Conservation (phyloP, 2,797 vertebrate genomes). For the Astyanax mexicanus region DNA sequence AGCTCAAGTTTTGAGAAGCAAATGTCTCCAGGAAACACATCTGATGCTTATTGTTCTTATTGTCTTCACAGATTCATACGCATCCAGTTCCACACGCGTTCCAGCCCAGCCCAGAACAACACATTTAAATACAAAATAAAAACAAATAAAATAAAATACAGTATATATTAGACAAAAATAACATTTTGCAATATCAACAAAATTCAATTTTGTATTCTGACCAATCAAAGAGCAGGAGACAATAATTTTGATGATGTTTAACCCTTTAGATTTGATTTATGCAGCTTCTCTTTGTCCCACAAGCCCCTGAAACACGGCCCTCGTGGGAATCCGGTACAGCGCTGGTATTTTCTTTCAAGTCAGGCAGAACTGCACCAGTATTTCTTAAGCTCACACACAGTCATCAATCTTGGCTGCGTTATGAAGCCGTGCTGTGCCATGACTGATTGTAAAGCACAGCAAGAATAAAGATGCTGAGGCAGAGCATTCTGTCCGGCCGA, state of each 20-base stretch:
- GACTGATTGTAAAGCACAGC: constrained; percentile 38
- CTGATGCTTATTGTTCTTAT: neutral
- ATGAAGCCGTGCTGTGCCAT: constrained; percentile 9
- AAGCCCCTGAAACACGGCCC: constrained; percentile 13
- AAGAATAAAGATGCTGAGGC: constrained; percentile 7
- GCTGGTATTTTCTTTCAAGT: constrained; percentile 21
- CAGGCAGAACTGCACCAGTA: constrained; percentile 1
- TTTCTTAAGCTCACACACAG: constrained; percentile 1
- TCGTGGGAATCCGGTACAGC: constrained; percentile 32
- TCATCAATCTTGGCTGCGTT: constrained; percentile 18
- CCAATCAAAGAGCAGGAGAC: constrained; percentile 2
- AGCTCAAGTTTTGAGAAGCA: neutral
- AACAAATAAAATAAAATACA: neutral
- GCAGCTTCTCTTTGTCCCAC: constrained; percentile 1
- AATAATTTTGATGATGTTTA: neutral
- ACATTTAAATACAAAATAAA: too few species aligned
- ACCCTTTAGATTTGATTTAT: neutral
- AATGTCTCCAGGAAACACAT: neutral
- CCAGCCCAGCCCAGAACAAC: too few species aligned
- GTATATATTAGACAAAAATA: too few species aligned
- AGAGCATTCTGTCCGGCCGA: neutral
- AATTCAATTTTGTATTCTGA: constrained; percentile 18
- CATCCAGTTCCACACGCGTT: neutral
- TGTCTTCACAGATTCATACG: neutral
- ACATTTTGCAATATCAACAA: constrained; percentile 1